Evolutionary conservation across 1,140 invertebrate genomes (phyloP), one percentile per base, ranked within the genome.

Genomic region (Protaetia brevitarsis): DNA sequence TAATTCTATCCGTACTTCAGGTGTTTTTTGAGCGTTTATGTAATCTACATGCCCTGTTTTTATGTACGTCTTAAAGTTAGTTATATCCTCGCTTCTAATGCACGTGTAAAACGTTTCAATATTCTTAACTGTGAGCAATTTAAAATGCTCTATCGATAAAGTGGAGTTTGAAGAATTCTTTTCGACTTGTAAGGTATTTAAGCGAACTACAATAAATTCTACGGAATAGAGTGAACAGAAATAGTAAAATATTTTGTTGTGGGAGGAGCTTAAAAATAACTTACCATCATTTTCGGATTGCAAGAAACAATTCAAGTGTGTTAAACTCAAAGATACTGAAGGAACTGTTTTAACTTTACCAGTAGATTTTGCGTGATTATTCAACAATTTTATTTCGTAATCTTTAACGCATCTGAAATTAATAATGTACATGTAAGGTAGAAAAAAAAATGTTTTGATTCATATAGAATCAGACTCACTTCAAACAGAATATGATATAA

Each of bases 271-370:
- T n/a, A n/a, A n/a, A n/a, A n/a, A n/a, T n/a, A n/a, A 77, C 76
- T 77, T 80, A 87, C 86, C 79, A 76, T 83, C 82, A 69, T 86
- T 84, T 74, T 87, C 84, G 11, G 85, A 84, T 59, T 86, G 84
- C 34, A 87, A 81, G 69, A 89, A 89, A 16, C 84, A 66, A 79
- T 89, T 88, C 3, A 83, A 83, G 72, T 88, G 85, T 2, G 84
- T 83, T 7, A 86, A 69, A 73, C 82, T 82, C 3, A 82, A 68
- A 77, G 79, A 28, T 34, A 61, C 30, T 11, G 11, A 61, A n/a
- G 16, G 57, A 10, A 19, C 11, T 51, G 19, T 10, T 23, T 77
- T 70, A 31, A 67, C 63, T 58, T 74, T 71, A 28, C 66, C n/a
- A n/a, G n/a, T 75, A 60, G n/a, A 67, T 63, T 37, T 67, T 69